These are phyloP conservation scores for Gymnosoma rotundatum DNA, from an alignment of 2,888 invertebrate species.

Conservation along the genomic window DNA sequence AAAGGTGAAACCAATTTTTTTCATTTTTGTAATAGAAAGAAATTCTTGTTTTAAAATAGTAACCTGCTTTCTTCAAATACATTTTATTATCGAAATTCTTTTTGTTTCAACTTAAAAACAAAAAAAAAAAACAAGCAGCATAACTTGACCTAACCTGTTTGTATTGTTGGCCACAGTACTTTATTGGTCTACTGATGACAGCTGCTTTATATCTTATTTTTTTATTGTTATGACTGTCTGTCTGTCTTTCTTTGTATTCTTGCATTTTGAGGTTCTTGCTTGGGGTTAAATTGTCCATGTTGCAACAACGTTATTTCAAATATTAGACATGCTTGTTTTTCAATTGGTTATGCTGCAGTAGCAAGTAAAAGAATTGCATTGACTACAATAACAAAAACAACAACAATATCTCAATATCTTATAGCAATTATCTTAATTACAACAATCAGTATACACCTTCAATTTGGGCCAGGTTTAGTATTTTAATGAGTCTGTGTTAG, in stretches of 20 bases:
- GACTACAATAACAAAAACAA: constrained; percentile 10
- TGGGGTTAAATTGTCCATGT: constrained; percentile 41
- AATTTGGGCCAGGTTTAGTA: constrained; percentile 32
- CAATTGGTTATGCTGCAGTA: constrained; percentile 67
- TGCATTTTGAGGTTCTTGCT: constrained; percentile 27
- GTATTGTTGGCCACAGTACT: constrained; percentile 34
- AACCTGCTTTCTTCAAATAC: constrained; percentile 11
- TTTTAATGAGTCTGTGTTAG: neutral
- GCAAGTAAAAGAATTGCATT: constrained; percentile 1
- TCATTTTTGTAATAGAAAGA: constrained; percentile 1
- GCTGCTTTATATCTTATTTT: constrained; percentile 55
- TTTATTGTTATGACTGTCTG: constrained; percentile 4
- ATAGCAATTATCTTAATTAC: constrained; percentile 71
- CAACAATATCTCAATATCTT: constrained; percentile 53
- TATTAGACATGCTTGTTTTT: constrained; percentile 54
- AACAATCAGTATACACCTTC: constrained; percentile 69
- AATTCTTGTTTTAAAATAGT: constrained; percentile 9
- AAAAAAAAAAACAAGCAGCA: constrained; percentile 15
- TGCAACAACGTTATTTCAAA: constrained; percentile 44
- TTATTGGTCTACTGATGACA: constrained; percentile 66
- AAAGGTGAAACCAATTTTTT: constrained; percentile 8
- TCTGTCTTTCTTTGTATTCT: neutral
- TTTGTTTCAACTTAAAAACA: constrained; percentile 15
- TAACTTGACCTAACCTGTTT: constrained; percentile 57
- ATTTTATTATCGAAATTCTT: neutral